Percentiles rank a stretch among this genome's conserved stretches.
Evolutionary conservation across 2,888 invertebrate species (phyloP).

Genomic region (Xanthorhoe designata): DNA sequence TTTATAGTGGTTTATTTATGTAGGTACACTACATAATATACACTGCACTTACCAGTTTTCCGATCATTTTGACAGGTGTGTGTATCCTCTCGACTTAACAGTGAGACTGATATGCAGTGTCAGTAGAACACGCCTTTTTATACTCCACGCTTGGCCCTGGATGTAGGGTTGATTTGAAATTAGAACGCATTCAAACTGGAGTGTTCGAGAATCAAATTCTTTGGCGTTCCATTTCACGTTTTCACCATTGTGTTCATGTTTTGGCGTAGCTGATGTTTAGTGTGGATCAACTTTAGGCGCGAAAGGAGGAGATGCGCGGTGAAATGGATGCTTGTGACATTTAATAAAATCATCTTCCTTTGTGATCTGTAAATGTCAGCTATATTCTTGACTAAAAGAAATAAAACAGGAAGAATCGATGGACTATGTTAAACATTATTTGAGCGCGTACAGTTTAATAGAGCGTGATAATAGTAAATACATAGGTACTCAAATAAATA

Average conservation of each 20-base stretch:
- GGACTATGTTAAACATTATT: no score
- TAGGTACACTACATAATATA: neutral
- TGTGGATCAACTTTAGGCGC: neutral
- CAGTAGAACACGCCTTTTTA: conserved; percentile 46
- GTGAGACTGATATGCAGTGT: conserved; percentile 73
- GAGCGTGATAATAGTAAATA: no score
- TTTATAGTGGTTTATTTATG: no score
- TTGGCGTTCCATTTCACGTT: conserved; percentile 4
- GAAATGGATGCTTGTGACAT: neutral
- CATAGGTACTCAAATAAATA: no score
- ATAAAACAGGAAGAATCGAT: no score
- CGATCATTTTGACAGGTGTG: conserved; percentile 68
- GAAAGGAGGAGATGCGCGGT: neutral
- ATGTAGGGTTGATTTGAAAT: conserved; percentile 39
- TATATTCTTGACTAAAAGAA: no score
- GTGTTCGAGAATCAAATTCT: conserved; percentile 26
- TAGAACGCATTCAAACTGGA: conserved; percentile 23
- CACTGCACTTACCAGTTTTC: conserved; percentile 68
- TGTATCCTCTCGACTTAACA: conserved; percentile 75
- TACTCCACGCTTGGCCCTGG: conserved; percentile 47
- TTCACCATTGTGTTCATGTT: neutral
- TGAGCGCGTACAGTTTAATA: no score
- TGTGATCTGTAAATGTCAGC: neutral
- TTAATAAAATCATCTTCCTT: neutral
- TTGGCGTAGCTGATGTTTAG: neutral